phyloP scores from a whole-genome alignment of 2,113 vertebrate genomes.

The Porphyrio hochstetteri region DNA sequence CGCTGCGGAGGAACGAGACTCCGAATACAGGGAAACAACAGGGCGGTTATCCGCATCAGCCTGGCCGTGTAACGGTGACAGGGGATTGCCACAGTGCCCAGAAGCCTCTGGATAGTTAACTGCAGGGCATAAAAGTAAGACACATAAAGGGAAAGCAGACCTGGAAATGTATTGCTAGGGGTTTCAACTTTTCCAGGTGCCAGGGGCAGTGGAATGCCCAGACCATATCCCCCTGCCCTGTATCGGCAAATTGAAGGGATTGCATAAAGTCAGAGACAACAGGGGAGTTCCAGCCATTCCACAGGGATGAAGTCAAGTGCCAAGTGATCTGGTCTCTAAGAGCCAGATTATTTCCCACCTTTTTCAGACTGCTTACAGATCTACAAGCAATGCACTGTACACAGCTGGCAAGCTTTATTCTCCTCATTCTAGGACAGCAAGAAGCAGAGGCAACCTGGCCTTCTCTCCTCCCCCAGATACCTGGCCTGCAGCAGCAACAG shows the following conservation, averaged over 20 bases:
- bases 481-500: background rate
- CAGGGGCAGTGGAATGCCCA: background rate
- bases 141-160: background rate
- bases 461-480: background rate
- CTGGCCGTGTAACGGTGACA: background rate
- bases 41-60: conserved; percentile 34
- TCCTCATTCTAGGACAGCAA: accelerated
- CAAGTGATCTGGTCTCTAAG: background rate
- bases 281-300: background rate
- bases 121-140: background rate
- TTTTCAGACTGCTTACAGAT: background rate
- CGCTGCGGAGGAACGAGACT: conserved; percentile 35
- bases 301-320: background rate
- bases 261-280: background rate
- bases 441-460: background rate
- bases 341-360: background rate
- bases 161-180: background rate
- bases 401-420: background rate
- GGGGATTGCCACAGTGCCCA: background rate
- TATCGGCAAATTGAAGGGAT: background rate
- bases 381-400: accelerated
- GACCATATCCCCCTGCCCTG: background rate
- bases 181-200: background rate
- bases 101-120: background rate
- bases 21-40: conserved; percentile 6